phyloP scores from a whole-genome alignment of 2,888 invertebrate species.

The Andrena minutula region DNA sequence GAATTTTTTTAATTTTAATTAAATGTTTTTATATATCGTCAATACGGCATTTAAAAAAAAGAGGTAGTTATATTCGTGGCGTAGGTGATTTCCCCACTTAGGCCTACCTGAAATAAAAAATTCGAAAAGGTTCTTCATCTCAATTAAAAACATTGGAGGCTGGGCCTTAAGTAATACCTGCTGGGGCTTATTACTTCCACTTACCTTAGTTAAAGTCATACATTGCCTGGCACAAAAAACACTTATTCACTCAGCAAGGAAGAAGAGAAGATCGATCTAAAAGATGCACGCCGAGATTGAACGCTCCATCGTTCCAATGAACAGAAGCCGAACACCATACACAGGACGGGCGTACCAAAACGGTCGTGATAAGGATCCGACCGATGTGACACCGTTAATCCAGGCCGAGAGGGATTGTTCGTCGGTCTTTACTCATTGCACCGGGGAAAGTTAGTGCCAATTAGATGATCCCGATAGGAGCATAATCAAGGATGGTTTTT shows the following conservation, averaged over 20 bases:
- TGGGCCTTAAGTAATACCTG: too few relatives aligned
- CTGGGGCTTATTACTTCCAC: too few relatives aligned
- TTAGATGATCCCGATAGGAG: constrained; percentile 68
- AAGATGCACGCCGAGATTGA: background rate
- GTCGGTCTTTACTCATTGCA: constrained; percentile 29
- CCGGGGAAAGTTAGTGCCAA: constrained; percentile 55
- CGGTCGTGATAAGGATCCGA: constrained; percentile 22
- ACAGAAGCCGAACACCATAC: background rate
- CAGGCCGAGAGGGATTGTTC: constrained; percentile 23
- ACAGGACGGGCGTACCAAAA: background rate
- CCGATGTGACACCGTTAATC: constrained; percentile 38
- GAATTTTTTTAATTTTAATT: too few relatives aligned
- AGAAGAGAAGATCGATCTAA: background rate
- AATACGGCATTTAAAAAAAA: too few relatives aligned
- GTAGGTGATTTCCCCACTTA: too few relatives aligned
- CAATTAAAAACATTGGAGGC: too few relatives aligned
- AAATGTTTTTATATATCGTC: too few relatives aligned
- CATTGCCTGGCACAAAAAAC: background rate
- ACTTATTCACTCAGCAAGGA: background rate
- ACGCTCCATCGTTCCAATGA: background rate
- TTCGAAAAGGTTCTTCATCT: too few relatives aligned
- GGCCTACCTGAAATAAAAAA: too few relatives aligned
- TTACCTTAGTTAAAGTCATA: too few relatives aligned
- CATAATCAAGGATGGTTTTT: constrained; percentile 79
- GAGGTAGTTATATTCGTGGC: too few relatives aligned